A percentile compares a stretch with the other conserved stretches of the same genome.
phyloP scores from a whole-genome alignment of 2,113 vertebrate species.

The Chaetorhynchus papuensis region DNA sequence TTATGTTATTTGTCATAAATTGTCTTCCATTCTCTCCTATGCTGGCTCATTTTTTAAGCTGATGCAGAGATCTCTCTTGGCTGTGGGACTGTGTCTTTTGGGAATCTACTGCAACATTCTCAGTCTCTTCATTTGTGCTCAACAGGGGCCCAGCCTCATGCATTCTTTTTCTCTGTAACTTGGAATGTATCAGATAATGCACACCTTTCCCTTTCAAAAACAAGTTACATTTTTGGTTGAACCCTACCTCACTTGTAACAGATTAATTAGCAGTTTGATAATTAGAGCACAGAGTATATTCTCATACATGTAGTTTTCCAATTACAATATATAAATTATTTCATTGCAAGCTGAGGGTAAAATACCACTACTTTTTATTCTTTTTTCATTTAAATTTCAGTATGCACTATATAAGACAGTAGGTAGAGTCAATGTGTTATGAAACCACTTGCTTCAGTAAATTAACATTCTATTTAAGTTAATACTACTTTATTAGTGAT shows the following conservation, averaged over 20 bases:
- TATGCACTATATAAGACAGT: constrained; percentile 65
- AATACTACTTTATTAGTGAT: constrained; percentile 70
- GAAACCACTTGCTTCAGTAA: constrained; percentile 38
- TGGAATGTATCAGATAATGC: not conserved
- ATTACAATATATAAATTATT: not conserved
- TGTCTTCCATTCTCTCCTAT: not conserved
- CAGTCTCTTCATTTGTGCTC: not conserved
- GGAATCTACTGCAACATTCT: not conserved
- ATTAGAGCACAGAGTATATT: constrained; percentile 12
- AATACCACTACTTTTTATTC: constrained; percentile 9
- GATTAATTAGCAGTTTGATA: not conserved
- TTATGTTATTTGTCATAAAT: not conserved
- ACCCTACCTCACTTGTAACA: constrained; percentile 23
- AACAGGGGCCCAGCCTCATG: not conserved
- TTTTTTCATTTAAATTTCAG: constrained; percentile 32
- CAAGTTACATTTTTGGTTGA: not conserved
- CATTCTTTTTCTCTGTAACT: not conserved
- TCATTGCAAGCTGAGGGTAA: not conserved
- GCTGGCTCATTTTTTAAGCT: not conserved
- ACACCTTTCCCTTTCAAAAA: not conserved
- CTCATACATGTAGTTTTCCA: constrained; percentile 11
- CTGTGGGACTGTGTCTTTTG: not conserved
- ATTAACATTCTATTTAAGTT: constrained; percentile 56
- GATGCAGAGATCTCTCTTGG: not conserved
- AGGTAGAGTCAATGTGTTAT: constrained; percentile 47